These are phyloP conservation scores for Engraulis encrasicolus DNA, from an alignment of 2,113 vertebrate species.

Conservation along the genomic window DNA sequence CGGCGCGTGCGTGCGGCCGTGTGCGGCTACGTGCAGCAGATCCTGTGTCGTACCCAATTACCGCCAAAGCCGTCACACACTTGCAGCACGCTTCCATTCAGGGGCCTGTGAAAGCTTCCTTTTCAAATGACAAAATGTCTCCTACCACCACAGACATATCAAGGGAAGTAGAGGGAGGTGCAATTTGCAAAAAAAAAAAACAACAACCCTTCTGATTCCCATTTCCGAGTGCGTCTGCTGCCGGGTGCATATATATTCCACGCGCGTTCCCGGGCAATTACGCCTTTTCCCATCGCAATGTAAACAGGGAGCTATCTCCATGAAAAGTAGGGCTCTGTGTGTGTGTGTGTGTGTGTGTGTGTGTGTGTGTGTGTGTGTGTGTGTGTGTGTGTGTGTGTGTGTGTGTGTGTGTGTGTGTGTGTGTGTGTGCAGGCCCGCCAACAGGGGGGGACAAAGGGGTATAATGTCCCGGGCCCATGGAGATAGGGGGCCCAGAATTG, in stretches of 20 bases:
- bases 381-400: too few species aligned
- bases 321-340: neutral
- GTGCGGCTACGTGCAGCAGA: too few species aligned
- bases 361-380: too few species aligned
- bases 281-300: slow-evolving; percentile 10
- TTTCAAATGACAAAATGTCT: slow-evolving; percentile 30
- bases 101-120: slow-evolving; percentile 30
- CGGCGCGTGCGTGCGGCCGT: too few species aligned
- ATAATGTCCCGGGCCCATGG: too few species aligned
- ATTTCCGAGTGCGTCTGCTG: too few species aligned
- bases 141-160: slow-evolving; percentile 10
- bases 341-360: too few species aligned
- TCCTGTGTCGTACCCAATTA: slow-evolving; percentile 76
- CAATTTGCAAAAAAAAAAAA: slow-evolving; percentile 15
- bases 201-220: too few species aligned
- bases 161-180: slow-evolving; percentile 12
- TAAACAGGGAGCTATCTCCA: slow-evolving; percentile 22
- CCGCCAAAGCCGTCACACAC: slow-evolving; percentile 50
- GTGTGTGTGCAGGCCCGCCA: too few species aligned
- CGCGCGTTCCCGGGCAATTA: slow-evolving; percentile 26
- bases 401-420: too few species aligned
- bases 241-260: neutral
- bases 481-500: too few species aligned
- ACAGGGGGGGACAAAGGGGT: too few species aligned
- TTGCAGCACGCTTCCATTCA: slow-evolving; percentile 21